phyloP scores from a whole-genome alignment of 1,140 invertebrate species.

The Lepidurus packardi region DNA sequence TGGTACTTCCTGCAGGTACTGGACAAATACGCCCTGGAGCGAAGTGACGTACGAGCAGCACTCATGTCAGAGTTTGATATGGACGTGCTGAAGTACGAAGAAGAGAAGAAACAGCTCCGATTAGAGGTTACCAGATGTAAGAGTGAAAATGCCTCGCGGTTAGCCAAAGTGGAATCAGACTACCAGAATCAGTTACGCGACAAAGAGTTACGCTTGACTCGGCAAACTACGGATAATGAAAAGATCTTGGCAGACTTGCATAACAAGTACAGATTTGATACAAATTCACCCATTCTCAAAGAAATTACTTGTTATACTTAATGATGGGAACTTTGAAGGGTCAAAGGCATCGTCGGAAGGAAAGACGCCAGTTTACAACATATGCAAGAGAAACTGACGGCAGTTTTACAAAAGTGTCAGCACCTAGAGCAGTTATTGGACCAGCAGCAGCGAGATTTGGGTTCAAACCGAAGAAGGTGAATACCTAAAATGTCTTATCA shows the following conservation, averaged over 20 bases:
- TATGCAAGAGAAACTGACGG: conserved; percentile 59
- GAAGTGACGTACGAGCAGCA: conserved; percentile 38
- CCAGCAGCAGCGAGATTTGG: conserved; percentile 64
- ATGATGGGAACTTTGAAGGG: conserved; percentile 48
- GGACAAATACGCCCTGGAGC: conserved; percentile 37
- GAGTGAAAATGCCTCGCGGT: not conserved
- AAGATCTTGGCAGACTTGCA: conserved; percentile 36
- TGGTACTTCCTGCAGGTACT: conserved; percentile 24
- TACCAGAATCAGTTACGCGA: conserved; percentile 38
- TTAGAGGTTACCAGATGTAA: conserved; percentile 34
- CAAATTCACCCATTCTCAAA: too few species aligned
- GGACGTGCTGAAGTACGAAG: conserved; percentile 38
- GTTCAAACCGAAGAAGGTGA: conserved; percentile 10
- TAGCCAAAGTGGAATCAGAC: conserved; percentile 34
- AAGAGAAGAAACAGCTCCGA: conserved; percentile 38
- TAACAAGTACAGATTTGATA: conserved; percentile 23
- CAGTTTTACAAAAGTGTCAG: conserved; percentile 60
- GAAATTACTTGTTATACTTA: not conserved
- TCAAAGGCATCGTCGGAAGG: conserved; percentile 67
- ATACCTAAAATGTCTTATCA: not conserved
- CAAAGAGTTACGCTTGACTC: conserved; percentile 36
- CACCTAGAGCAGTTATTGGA: conserved; percentile 67
- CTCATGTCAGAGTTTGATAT: conserved; percentile 38
- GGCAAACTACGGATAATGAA: conserved; percentile 28
- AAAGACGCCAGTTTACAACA: conserved; percentile 68